phyloP scores from a whole-genome alignment of 1,140 invertebrate species.

The Daktulosphaira vitifoliae region DNA sequence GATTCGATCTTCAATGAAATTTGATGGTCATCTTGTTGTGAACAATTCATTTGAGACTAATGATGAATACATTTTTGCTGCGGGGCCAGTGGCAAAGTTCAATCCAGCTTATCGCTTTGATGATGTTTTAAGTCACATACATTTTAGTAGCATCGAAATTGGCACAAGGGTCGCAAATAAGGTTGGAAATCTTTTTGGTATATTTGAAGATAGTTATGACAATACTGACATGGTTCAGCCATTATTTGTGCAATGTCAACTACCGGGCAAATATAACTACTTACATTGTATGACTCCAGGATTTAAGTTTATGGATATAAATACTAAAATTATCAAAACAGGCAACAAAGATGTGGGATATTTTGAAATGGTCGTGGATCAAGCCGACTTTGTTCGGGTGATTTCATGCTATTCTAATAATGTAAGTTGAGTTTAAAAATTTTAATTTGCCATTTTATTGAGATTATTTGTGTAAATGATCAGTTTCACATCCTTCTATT shows the following conservation, averaged over 20 bases:
- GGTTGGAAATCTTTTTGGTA: not conserved
- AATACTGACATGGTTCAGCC: not conserved
- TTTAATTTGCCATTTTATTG: too few species aligned
- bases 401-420: slow-evolving; percentile 9
- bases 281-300: not conserved
- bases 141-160: not conserved
- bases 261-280: not conserved
- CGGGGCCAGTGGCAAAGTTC: not conserved
- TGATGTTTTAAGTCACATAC: not conserved
- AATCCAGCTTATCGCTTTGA: too few species aligned
- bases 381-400: not conserved
- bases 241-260: not conserved
- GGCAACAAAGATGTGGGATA: not conserved
- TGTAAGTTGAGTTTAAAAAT: too few species aligned
- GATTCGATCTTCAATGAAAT: not conserved
- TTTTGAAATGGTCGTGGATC: not conserved
- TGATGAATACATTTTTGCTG: not conserved
- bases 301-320: not conserved
- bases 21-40: slow-evolving; percentile 9
- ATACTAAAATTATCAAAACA: not conserved
- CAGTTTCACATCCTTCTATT: too few species aligned
- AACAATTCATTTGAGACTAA: slow-evolving; percentile 3
- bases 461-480: too few species aligned
- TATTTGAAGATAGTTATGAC: not conserved
- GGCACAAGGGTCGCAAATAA: not conserved